Evolutionary conservation across 1,140 invertebrate species (phyloP), one percentile per base, ranked within the genome.

Genomic region (Pygmarrhopalites habei): DNA sequence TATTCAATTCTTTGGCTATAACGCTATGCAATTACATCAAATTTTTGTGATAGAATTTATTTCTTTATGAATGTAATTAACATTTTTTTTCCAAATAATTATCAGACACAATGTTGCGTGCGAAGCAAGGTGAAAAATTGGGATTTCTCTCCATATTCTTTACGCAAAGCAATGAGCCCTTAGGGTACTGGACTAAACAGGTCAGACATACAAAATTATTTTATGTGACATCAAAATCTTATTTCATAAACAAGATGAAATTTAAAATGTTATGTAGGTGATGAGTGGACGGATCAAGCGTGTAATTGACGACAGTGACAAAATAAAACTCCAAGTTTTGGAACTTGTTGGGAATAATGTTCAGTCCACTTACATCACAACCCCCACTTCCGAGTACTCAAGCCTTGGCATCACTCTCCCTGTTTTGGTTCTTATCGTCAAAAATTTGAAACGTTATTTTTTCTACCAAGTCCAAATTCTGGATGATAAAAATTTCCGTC

Each of bases 181-280:
- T 67, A 35, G 65, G 46, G n/a, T 19, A 43, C 2, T 67, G 65
- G 65, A 61, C 62, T 26, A 67, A 67, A 19, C 60, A 58, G 57
- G 60, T 62, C 15, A 35, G 5, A 7, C 5, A 7, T 35, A 35
- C 32, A 7, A 35, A 35, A 7, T 5, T 35, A 35, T 15, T 35
- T 5, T 35, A 7, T 35, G 5, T 35, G 32, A 35, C 32, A 35
- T 35, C 15, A 5, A 7, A 35, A 7, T 35, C 15, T 35, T 15
- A 5, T 35, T 15, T 35, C 19, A 35, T 39, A 23, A n/a, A n/a
- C n/a, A n/a, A n/a, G n/a, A n/a, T n/a, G n/a, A n/a, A n/a, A n/a
- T n/a, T n/a, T n/a, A n/a, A n/a, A n/a, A n/a, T n/a, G n/a, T 28
- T n/a, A 5, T 60, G 32, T 26, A 65, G 63, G 46, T 59, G 10